These are phyloP conservation scores for Pomacea maculata DNA, from an alignment of 1,140 invertebrate species.

Conservation along the genomic window DNA sequence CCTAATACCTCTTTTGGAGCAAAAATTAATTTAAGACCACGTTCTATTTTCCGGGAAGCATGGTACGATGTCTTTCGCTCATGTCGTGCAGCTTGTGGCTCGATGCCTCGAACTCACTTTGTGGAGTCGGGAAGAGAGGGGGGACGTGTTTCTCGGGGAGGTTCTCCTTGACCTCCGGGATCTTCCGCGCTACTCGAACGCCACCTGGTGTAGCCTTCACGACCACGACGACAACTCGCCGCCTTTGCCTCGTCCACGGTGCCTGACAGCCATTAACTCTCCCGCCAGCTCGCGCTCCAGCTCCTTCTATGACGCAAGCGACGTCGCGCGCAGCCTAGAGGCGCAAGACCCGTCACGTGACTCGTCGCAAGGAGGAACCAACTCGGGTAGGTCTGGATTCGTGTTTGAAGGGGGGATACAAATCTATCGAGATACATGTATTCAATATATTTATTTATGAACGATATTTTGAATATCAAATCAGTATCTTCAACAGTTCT, in stretches of 20 bases:
- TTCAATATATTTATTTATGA: background rate
- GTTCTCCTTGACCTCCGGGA: slow-evolving; percentile 75
- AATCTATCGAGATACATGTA: background rate
- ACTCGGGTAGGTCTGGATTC: background rate
- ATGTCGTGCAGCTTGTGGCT: slow-evolving; percentile 68
- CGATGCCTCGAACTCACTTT: slow-evolving; percentile 81
- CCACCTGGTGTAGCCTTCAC: slow-evolving; percentile 83
- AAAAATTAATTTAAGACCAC: no score
- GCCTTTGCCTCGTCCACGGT: slow-evolving; percentile 44
- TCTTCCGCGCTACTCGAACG: slow-evolving; percentile 82
- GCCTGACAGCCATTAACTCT: slow-evolving; percentile 4
- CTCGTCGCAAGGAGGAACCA: background rate
- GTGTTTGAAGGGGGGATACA: background rate
- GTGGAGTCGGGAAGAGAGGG: slow-evolving; percentile 85
- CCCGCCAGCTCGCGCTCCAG: slow-evolving; percentile 14
- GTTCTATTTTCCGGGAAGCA: no score
- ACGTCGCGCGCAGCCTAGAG: background rate
- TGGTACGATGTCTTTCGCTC: no score
- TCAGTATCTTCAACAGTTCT: background rate
- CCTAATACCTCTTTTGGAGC: no score
- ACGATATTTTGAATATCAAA: background rate
- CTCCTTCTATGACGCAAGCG: slow-evolving; percentile 12
- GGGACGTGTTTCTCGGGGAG: slow-evolving; percentile 73
- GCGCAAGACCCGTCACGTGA: background rate
- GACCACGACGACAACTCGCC: slow-evolving; percentile 60